A percentile compares a stretch with the other conserved stretches of the same genome.
These are phyloP conservation scores for Synergus gifuensis DNA, from an alignment of 2,888 invertebrate genomes.

Conservation along the genomic window DNA sequence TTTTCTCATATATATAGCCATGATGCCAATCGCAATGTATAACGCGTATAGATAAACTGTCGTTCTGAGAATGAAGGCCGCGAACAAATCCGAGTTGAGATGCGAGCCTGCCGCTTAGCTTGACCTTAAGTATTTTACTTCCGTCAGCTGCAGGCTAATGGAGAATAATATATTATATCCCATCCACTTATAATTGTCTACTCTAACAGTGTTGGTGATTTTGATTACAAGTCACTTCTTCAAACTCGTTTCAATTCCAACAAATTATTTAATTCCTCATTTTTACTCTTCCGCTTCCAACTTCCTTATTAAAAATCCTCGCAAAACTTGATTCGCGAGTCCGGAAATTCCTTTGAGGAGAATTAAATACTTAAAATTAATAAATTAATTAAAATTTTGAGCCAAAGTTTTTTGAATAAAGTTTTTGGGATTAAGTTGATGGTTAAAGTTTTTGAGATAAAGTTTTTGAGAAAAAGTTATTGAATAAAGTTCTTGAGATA, in stretches of 20 bases:
- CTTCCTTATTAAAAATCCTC: too few species aligned
- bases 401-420: too few species aligned
- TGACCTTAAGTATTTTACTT: conserved; percentile 74
- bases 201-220: conserved; percentile 39
- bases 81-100: conserved; percentile 66
- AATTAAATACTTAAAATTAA: too few species aligned
- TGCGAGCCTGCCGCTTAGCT: conserved; percentile 66
- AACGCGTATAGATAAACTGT: conserved; percentile 52
- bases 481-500: too few species aligned
- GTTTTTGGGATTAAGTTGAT: too few species aligned
- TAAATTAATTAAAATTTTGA: too few species aligned
- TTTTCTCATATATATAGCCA: conserved; percentile 29
- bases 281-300: background rate
- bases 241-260: conserved; percentile 36
- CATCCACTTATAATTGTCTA: conserved; percentile 15
- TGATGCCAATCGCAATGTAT: conserved; percentile 35
- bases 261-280: background rate
- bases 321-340: too few species aligned
- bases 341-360: too few species aligned
- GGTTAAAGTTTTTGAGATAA: too few species aligned
- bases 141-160: conserved; percentile 75
- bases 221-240: conserved; percentile 38
- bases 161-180: conserved; percentile 64
- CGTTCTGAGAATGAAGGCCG: conserved; percentile 66
- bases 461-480: too few species aligned